A percentile compares a stretch with the other conserved stretches of the same genome.
Conservation (phyloP, 2,888 invertebrate species). For the Papilio protenor region DNA sequence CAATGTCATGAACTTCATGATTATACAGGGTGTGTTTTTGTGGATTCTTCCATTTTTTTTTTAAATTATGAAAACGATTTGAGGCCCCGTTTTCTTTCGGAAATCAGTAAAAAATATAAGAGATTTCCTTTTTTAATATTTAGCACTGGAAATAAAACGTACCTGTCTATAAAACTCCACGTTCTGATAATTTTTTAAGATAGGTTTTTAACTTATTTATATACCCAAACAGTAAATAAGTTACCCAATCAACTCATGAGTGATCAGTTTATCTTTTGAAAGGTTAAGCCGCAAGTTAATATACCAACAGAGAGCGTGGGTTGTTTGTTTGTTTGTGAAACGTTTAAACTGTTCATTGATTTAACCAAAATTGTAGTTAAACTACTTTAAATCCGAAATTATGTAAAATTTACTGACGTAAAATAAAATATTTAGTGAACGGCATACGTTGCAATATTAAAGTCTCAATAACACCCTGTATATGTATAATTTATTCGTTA, state of each 20-base stretch:
- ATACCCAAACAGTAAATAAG: background rate
- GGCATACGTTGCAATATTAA: too few relatives aligned
- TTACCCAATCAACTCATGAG: background rate
- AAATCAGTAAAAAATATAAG: background rate
- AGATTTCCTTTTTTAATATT: background rate
- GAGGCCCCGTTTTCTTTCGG: background rate
- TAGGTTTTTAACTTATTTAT: background rate
- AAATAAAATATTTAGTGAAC: too few relatives aligned
- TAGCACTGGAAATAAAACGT: too few relatives aligned
- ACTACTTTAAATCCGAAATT: too few relatives aligned
- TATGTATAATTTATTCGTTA: too few relatives aligned
- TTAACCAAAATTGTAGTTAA: background rate
- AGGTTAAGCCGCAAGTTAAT: constrained; percentile 23
- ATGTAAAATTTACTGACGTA: too few relatives aligned
- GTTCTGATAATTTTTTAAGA: background rate
- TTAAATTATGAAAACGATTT: background rate
- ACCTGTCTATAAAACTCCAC: background rate
- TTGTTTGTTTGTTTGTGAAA: constrained; percentile 29
- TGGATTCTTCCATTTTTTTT: background rate
- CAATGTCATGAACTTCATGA: constrained; percentile 5
- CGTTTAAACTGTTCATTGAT: constrained; percentile 20
- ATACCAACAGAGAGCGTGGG: background rate
- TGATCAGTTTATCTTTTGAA: constrained; percentile 13
- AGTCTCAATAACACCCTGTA: too few relatives aligned
- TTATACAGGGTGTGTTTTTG: background rate